Evolutionary conservation across 2,888 invertebrate species (phyloP), one percentile per base, ranked within the genome.

Genomic region (Sinelater perroti): DNA sequence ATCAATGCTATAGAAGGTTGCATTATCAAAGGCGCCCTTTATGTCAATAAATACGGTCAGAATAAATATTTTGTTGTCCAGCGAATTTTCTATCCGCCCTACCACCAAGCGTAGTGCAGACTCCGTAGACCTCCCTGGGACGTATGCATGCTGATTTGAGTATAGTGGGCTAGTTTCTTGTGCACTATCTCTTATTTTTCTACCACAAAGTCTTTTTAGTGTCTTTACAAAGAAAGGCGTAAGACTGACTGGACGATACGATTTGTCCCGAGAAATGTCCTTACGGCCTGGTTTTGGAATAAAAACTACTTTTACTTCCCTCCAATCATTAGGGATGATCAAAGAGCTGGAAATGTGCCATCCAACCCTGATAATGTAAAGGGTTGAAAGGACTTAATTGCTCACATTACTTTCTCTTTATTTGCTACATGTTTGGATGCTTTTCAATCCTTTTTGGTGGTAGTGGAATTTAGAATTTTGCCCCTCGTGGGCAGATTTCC

Each of bases 201-300:
- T 35, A 8, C 26, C 24, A 24, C 33, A 1, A n/a, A 21, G 20
- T 35, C 35, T 35, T 21, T 49, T 26, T n/a, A 49, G 11, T 2
- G 49, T 13, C 8, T 49, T 49, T 21, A 49, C 13, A 4, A 49
- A 6, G 24, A 35, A 49, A 2, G 49, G 36, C 10, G 16, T 49
- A 0, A 49, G 35, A 3, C 20, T 49, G 3, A 35, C 24, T 4
- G 35, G 35, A 24, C 42, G 7, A 24, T 42, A 42, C 8, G 42
- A 42, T 42, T 17, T 42, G 13, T 11, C 13, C 4, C 6, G 4
- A 8, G 33, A 33, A 8, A 14, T 14, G 8, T 13, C 3, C 13
- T 16, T 33, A 13, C 14, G 11, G 3, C 10, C 33, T 13, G 33
- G 33, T 10, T 33, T 33, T 3, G 33, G 33, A 14, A 13, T 33